Evolutionary conservation across 2,888 invertebrate species (phyloP).

Genomic region (Agriopis leucophaearia): DNA sequence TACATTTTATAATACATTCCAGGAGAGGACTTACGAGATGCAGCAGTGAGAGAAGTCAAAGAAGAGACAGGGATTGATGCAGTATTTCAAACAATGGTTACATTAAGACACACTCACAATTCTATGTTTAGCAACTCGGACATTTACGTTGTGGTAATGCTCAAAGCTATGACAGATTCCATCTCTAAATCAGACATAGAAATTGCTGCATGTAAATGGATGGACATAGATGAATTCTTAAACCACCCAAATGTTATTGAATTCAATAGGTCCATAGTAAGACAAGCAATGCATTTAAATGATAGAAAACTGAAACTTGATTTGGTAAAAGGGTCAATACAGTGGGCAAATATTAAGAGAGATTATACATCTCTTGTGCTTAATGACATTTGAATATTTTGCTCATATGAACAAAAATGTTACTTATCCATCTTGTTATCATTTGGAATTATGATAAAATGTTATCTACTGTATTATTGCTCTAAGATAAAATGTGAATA

Average conservation of each 20-base stretch:
- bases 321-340: slow-evolving; percentile 78
- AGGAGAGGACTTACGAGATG: slow-evolving; percentile 94
- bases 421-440: slow-evolving; percentile 18
- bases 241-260: slow-evolving; percentile 90
- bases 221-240: slow-evolving; percentile 91
- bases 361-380: slow-evolving; percentile 71
- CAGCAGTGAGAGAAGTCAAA: slow-evolving; percentile 93
- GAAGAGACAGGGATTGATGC: slow-evolving; percentile 96
- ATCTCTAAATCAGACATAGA: slow-evolving; percentile 91
- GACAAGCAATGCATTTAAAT: slow-evolving; percentile 89
- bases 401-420: slow-evolving; percentile 1
- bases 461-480: slow-evolving; percentile 19
- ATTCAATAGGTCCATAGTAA: slow-evolving; percentile 89
- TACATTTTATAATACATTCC: slow-evolving; percentile 46
- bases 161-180: slow-evolving; percentile 88
- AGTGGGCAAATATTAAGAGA: slow-evolving; percentile 61
- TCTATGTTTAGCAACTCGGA: slow-evolving; percentile 94
- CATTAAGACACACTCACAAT: slow-evolving; percentile 92
- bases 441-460: slow-evolving; percentile 43
- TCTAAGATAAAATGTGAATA: slow-evolving; percentile 16
- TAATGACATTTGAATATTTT: slow-evolving; percentile 60
- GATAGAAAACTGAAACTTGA: slow-evolving; percentile 87
- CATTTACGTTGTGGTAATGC: slow-evolving; percentile 92
- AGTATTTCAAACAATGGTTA: slow-evolving; percentile 91
- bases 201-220: slow-evolving; percentile 93